phyloP scores from a whole-genome alignment of 2,113 vertebrate species.

The Procapra przewalskii region DNA sequence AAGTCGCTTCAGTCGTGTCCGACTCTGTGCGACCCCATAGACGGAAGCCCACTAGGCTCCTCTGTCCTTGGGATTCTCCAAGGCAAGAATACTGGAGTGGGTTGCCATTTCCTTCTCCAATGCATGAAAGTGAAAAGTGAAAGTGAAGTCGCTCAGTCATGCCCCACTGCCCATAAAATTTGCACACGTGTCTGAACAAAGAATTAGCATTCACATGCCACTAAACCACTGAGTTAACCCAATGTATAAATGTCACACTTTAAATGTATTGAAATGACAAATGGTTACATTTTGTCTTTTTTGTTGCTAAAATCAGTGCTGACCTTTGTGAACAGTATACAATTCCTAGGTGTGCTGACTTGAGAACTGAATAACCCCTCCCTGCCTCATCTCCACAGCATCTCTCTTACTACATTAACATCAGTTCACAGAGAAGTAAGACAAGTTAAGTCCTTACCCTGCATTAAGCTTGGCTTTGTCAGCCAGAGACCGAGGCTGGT shows the following conservation, averaged over 20 bases:
- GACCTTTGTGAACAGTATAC: background rate
- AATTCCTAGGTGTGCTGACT: background rate
- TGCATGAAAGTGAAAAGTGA: too few relatives aligned
- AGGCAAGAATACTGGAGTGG: too few relatives aligned
- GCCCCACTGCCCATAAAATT: background rate
- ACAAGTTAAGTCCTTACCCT: constrained; percentile 82
- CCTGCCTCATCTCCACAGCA: background rate
- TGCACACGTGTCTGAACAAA: background rate
- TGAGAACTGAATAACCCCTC: background rate
- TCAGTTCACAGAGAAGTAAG: background rate
- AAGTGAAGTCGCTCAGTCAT: too few relatives aligned
- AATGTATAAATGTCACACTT: background rate
- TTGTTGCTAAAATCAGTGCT: background rate
- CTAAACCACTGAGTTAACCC: background rate
- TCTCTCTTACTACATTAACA: background rate
- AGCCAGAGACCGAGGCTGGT: constrained; percentile 86
- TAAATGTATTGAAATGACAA: background rate
- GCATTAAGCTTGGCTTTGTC: constrained; percentile 92
- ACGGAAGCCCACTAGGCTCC: too few relatives aligned
- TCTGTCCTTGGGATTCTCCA: too few relatives aligned
- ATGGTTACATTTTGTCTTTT: background rate
- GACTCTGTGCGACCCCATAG: too few relatives aligned
- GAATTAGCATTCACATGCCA: background rate
- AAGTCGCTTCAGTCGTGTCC: rapidly evolving
- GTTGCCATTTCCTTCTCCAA: too few relatives aligned